These are phyloP conservation scores for Candidula unifasciata DNA, from an alignment of 2,888 invertebrate species.

Conservation along the genomic window DNA sequence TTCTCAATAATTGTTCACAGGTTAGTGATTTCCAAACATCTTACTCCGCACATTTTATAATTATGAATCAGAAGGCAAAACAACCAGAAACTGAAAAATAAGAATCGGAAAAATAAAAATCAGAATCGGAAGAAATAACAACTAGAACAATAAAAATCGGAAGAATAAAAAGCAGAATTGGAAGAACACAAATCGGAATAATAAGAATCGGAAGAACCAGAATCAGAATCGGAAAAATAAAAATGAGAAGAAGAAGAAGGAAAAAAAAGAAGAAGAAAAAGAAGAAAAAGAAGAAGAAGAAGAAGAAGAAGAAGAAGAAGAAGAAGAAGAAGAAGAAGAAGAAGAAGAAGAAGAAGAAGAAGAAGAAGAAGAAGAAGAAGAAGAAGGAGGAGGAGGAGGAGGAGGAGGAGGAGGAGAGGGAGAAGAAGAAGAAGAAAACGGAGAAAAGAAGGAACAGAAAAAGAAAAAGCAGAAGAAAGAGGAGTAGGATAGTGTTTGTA, in stretches of 20 bases:
- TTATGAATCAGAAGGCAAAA: too few species aligned
- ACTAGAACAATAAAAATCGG: too few species aligned
- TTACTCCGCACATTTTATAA: too few species aligned
- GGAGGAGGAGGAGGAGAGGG: neutral
- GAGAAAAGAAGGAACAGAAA: neutral
- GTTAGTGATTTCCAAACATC: too few species aligned
- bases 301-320: neutral
- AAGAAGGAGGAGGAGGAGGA: neutral
- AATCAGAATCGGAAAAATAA: neutral
- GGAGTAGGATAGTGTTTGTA: slow-evolving; percentile 64
- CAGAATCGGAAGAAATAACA: too few species aligned
- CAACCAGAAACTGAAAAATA: too few species aligned
- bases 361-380: neutral
- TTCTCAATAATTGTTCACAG: too few species aligned
- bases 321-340: neutral
- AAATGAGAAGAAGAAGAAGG: neutral
- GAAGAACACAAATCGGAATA: neutral
- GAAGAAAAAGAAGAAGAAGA: neutral
- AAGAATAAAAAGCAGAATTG: neutral
- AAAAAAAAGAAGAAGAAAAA: neutral
- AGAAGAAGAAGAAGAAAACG: neutral
- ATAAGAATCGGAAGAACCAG: too few species aligned
- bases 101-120: too few species aligned
- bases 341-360: neutral
- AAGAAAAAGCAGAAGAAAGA: slow-evolving; percentile 61